Evolutionary conservation across 2,888 invertebrate species (phyloP).

Genomic region (Leptopilina myrica): DNA sequence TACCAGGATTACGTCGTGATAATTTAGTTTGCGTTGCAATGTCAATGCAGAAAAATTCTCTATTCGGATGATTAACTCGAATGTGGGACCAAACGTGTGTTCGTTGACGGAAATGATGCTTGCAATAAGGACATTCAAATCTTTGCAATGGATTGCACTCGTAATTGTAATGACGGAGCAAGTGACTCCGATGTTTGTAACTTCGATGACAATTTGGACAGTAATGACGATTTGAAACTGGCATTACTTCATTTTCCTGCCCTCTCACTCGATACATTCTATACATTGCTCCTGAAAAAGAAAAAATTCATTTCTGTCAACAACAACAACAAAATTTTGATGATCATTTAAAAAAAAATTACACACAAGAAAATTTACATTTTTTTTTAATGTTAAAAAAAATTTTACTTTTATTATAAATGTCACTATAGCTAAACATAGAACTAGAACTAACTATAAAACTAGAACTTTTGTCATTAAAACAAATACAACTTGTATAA

Average conservation of each 20-base stretch:
- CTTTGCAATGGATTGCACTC: slow-evolving; percentile 74
- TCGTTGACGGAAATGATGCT: slow-evolving; percentile 69
- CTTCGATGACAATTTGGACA: slow-evolving; percentile 80
- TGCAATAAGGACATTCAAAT: slow-evolving; percentile 75
- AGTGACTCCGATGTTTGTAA: slow-evolving; percentile 81
- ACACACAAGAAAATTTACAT: background rate
- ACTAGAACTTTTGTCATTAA: too few relatives aligned
- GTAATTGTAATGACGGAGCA: slow-evolving; percentile 79
- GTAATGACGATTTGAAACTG: slow-evolving; percentile 66
- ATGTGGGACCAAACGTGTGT: slow-evolving; percentile 74
- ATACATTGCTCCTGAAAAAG: slow-evolving; percentile 19
- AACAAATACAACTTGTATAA: too few relatives aligned
- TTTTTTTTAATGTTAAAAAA: background rate
- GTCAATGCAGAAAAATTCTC: slow-evolving; percentile 70
- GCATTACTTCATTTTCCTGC: background rate
- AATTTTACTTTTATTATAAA: too few relatives aligned
- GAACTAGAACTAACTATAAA: too few relatives aligned
- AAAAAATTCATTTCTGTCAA: slow-evolving; percentile 1
- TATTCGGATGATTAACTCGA: slow-evolving; percentile 67
- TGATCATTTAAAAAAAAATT: too few relatives aligned
- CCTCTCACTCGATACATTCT: background rate
- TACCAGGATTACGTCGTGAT: slow-evolving; percentile 58
- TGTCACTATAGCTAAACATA: too few relatives aligned
- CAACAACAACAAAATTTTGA: background rate
- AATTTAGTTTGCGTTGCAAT: slow-evolving; percentile 68